phyloP scores from a whole-genome alignment of 2,113 vertebrate species.

The Anser cygnoides region DNA sequence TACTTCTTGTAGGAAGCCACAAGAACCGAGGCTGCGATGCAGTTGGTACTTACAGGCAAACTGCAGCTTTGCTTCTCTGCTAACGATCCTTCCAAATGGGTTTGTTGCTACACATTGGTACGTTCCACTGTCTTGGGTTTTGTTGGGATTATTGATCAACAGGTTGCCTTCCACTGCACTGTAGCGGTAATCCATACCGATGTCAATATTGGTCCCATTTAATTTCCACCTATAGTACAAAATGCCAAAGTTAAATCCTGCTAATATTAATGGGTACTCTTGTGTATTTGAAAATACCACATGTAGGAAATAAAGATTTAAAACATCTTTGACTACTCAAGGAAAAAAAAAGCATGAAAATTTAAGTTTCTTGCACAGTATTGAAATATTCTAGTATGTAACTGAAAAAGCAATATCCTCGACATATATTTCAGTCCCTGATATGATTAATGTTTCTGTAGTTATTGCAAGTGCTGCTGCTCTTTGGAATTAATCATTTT shows the following conservation, averaged over 20 bases:
- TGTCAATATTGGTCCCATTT: constrained; percentile 88
- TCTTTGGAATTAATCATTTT: constrained; percentile 23
- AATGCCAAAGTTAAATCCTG: constrained; percentile 46
- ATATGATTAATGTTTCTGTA: constrained; percentile 10
- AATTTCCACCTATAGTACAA: constrained; percentile 90
- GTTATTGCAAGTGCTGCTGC: background rate
- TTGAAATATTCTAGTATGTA: background rate
- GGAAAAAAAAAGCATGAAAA: background rate
- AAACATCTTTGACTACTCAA: background rate
- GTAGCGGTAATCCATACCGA: constrained; percentile 88
- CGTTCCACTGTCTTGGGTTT: constrained; percentile 88
- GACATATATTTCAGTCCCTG: constrained; percentile 1
- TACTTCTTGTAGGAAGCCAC: background rate
- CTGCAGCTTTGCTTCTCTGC: constrained; percentile 91
- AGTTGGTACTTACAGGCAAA: constrained; percentile 92
- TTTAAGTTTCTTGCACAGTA: background rate
- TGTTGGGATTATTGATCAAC: constrained; percentile 90
- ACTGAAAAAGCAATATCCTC: background rate
- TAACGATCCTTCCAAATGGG: constrained; percentile 91
- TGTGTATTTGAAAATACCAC: background rate
- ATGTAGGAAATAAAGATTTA: background rate
- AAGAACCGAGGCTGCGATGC: background rate
- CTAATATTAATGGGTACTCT: background rate
- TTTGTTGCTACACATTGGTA: constrained; percentile 97
- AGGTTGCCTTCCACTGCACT: constrained; percentile 90